These are phyloP conservation scores for Drosophila anomalata DNA, from an alignment of 2,888 invertebrate genomes.

Conservation along the genomic window DNA sequence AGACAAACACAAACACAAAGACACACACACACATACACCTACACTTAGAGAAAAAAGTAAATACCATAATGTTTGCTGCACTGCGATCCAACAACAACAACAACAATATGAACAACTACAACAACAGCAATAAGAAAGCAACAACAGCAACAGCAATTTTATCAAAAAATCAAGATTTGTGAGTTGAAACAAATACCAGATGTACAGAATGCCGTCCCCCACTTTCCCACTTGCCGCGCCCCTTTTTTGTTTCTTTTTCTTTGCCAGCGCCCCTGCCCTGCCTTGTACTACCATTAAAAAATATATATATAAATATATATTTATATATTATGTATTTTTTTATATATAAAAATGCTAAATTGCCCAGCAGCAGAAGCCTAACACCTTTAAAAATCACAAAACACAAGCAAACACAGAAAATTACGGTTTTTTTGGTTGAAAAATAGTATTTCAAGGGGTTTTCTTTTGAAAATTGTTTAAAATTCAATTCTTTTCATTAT, in stretches of 20 bases:
- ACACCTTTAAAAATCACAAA: constrained; percentile 47
- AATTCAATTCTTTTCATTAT: neutral
- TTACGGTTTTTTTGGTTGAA: constrained; percentile 29
- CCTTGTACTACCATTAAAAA: constrained; percentile 58
- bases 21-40: constrained; percentile 35
- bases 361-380: constrained; percentile 70
- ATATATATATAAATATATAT: neutral
- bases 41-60: neutral
- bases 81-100: constrained; percentile 21
- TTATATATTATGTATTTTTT: constrained; percentile 2
- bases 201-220: constrained; percentile 32
- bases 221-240: neutral
- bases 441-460: neutral
- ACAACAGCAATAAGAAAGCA: constrained; percentile 27
- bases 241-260: neutral
- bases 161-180: constrained; percentile 45
- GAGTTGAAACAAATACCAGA: constrained; percentile 40
- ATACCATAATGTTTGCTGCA: constrained; percentile 37
- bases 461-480: neutral
- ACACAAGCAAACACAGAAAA: constrained; percentile 22
- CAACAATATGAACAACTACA: constrained; percentile 19
- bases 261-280: constrained; percentile 53
- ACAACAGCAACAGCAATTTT: constrained; percentile 29
- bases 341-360: constrained; percentile 46
- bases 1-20: constrained; percentile 38